A percentile compares a stretch with the other conserved stretches of the same genome.
Evolutionary conservation across 2,113 vertebrate genomes (phyloP).

Genomic region (Ptyas mucosa): DNA sequence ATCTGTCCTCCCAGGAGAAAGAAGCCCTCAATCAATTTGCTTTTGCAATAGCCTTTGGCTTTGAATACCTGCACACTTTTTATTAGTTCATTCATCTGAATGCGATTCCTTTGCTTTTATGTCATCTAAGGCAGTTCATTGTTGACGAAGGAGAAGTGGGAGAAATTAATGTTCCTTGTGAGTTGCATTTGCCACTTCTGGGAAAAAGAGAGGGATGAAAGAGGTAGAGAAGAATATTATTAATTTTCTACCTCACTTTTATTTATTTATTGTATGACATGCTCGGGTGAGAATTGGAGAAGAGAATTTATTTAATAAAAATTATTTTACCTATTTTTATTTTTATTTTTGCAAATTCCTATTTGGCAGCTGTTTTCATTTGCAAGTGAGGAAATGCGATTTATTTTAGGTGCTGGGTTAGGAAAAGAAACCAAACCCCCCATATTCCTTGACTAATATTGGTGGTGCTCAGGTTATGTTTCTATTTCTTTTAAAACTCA

Average conservation of each 20-base stretch:
- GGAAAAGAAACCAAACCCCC: background rate
- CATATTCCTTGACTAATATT: background rate
- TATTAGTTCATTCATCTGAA: conserved; percentile 42
- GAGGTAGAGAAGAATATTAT: conserved; percentile 29
- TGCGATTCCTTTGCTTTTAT: conserved; percentile 49
- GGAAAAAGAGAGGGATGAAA: background rate
- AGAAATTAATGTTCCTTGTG: conserved; percentile 62
- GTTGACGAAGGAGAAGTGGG: conserved; percentile 49
- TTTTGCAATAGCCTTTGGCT: conserved; percentile 49
- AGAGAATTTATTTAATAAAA: conserved; percentile 6
- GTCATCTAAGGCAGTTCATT: conserved; percentile 49
- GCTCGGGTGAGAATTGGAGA: background rate
- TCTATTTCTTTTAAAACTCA: background rate
- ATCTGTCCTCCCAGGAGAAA: conserved; percentile 19
- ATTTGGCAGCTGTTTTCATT: background rate
- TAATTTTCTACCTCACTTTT: conserved; percentile 20
- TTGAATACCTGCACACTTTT: conserved; percentile 53
- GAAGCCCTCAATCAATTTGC: conserved; percentile 36
- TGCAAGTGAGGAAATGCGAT: background rate
- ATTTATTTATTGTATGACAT: background rate
- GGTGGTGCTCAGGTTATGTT: background rate
- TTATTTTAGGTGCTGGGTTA: background rate
- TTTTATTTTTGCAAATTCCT: conserved; percentile 24
- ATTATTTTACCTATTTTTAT: conserved; percentile 10
- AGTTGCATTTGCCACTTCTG: conserved; percentile 36